Evolutionary conservation across 2,888 invertebrate species (phyloP).

Genomic region (Tachina lurida): DNA sequence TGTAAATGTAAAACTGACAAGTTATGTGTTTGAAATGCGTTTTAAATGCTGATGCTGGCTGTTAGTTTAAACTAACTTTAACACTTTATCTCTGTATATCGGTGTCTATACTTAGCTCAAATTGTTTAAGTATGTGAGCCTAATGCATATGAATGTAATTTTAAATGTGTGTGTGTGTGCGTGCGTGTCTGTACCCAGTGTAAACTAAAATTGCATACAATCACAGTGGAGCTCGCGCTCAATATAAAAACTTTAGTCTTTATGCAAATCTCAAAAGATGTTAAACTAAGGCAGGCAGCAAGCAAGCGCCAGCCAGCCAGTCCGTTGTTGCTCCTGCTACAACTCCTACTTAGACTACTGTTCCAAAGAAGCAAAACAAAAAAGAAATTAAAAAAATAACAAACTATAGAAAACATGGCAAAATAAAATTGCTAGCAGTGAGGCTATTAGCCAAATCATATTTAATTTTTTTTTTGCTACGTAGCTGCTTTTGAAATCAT

Average conservation of each 20-base stretch:
- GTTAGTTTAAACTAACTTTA: constrained; percentile 43
- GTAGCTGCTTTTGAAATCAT: constrained; percentile 32
- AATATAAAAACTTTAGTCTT: constrained; percentile 36
- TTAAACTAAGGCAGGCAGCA: constrained; percentile 31
- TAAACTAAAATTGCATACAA: constrained; percentile 34
- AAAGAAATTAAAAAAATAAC: neutral
- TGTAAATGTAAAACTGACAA: constrained; percentile 40
- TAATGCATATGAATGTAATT: neutral
- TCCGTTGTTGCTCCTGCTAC: constrained; percentile 26
- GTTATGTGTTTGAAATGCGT: constrained; percentile 66
- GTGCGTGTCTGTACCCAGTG: constrained; percentile 14
- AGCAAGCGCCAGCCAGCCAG: neutral
- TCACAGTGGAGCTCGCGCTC: constrained; percentile 52
- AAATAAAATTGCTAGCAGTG: constrained; percentile 42
- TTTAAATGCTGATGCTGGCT: constrained; percentile 59
- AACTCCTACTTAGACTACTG: neutral
- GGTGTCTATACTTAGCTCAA: constrained; percentile 23
- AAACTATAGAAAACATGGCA: constrained; percentile 15
- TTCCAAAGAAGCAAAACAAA: neutral
- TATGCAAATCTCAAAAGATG: constrained; percentile 66
- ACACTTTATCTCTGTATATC: constrained; percentile 5
- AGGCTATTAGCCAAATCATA: constrained; percentile 54
- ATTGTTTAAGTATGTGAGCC: constrained; percentile 22
- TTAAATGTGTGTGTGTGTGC: neutral
- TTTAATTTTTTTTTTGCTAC: neutral